Conservation (phyloP, 2,888 invertebrate genomes). For the Aspidiotus destructor region DNA sequence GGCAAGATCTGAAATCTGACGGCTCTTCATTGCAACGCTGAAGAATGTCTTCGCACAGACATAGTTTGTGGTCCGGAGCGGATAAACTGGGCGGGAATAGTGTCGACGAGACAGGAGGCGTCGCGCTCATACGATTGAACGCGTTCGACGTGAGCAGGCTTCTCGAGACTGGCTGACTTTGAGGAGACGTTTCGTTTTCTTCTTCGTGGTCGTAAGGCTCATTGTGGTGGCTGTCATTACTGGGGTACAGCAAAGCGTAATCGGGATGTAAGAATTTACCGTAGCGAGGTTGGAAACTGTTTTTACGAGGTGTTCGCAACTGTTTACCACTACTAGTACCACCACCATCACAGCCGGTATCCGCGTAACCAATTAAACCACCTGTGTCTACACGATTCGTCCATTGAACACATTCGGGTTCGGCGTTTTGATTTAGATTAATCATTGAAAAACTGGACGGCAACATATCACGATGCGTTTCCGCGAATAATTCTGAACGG, state of each 20-base stretch:
- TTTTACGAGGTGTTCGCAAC: conserved; percentile 41
- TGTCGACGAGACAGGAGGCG: neutral
- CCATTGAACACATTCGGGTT: neutral
- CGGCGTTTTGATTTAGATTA: conserved; percentile 16
- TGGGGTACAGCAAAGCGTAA: conserved; percentile 30
- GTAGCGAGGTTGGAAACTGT: conserved; percentile 33
- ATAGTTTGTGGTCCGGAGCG: conserved; percentile 36
- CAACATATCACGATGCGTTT: conserved; percentile 13
- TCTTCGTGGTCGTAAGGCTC: conserved; percentile 11
- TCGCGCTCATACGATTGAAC: neutral
- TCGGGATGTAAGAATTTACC: conserved; percentile 33
- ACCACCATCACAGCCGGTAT: conserved; percentile 51
- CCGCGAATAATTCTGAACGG: conserved; percentile 18
- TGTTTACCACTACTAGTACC: conserved; percentile 52
- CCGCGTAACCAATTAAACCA: conserved; percentile 49
- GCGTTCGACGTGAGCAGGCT: conserved; percentile 1
- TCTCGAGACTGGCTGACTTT: neutral
- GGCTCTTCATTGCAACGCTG: conserved; percentile 35
- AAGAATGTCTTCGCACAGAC: conserved; percentile 38
- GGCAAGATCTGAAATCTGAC: conserved; percentile 16
- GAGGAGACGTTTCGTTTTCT: neutral
- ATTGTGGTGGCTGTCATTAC: conserved; percentile 13
- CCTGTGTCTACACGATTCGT: conserved; percentile 2
- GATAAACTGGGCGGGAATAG: neutral
- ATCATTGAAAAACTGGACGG: conserved; percentile 26